A percentile compares a stretch with the other conserved stretches of the same genome.
Conservation (phyloP, 2,113 vertebrate genomes). For the Ivindomyrus marchei region DNA sequence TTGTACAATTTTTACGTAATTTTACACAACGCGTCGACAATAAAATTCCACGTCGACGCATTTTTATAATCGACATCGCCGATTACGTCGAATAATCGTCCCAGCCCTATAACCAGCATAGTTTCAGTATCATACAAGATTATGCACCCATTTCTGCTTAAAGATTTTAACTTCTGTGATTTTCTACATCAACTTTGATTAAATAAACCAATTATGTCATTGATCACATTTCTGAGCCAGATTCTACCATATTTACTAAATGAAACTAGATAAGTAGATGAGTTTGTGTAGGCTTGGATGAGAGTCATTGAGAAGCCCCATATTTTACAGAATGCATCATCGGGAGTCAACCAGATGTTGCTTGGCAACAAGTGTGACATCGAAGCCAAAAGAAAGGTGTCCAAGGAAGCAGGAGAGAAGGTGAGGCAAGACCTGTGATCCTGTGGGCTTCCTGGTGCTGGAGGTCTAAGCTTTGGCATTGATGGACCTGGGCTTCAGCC, state of each 20-base stretch:
- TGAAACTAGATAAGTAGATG: not conserved
- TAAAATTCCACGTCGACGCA: too few relatives aligned
- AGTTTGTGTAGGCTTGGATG: not conserved
- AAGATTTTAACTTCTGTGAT: not conserved
- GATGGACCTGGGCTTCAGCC: not conserved
- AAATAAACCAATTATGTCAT: not conserved
- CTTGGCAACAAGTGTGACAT: slow-evolving; percentile 92
- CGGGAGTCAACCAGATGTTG: slow-evolving; percentile 78
- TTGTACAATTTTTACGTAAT: too few relatives aligned
- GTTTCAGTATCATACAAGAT: not conserved
- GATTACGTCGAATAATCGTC: too few relatives aligned
- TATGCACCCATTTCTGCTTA: not conserved
- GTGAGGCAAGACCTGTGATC: slow-evolving; percentile 46
- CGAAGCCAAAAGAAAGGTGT: slow-evolving; percentile 76
- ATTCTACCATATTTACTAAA: not conserved
- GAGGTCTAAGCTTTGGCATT: not conserved
- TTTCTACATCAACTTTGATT: not conserved
- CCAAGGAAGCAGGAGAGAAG: slow-evolving; percentile 75
- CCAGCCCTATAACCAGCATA: not conserved
- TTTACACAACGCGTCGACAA: too few relatives aligned
- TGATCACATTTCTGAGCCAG: not conserved
- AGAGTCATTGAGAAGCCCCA: not conserved
- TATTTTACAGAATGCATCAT: slow-evolving; percentile 73
- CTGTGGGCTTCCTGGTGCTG: not conserved
- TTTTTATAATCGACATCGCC: too few relatives aligned